phyloP scores from a whole-genome alignment of 2,797 vertebrate species.

The Arctocebus calabarensis region DNA sequence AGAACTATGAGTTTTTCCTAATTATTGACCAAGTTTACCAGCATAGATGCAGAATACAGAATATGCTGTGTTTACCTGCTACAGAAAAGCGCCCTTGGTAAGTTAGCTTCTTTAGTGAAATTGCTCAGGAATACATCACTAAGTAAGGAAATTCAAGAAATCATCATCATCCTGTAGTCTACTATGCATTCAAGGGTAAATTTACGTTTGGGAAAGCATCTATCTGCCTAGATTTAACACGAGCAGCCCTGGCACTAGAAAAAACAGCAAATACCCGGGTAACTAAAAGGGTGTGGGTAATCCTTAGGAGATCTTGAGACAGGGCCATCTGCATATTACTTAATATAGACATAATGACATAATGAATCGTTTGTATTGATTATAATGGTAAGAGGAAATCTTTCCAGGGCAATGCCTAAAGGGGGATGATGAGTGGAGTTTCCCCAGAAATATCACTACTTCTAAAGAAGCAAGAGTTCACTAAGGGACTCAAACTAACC shows the following conservation, averaged over 20 bases:
- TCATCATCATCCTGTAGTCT: not conserved
- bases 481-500: not conserved
- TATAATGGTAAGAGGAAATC: not conserved
- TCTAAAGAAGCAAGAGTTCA: not conserved
- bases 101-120: not conserved
- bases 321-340: not conserved
- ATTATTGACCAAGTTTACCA: not conserved
- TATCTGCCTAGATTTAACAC: not conserved
- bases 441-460: not conserved
- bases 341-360: not conserved
- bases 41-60: not conserved
- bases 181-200: not conserved
- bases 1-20: not conserved
- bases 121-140: not conserved
- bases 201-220: slow-evolving; percentile 39
- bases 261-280: not conserved
- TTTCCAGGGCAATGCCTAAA: not conserved
- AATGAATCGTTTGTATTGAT: not conserved
- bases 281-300: not conserved
- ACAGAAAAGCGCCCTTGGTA: not conserved
- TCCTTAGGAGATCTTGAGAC: not conserved
- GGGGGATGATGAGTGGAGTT: not conserved
- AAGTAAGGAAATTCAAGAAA: not conserved
- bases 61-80: not conserved
- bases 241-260: not conserved